Base-by-base conservation (phyloP, 2,113 vertebrate species). In the Drymodes brunneopygia region DNA sequence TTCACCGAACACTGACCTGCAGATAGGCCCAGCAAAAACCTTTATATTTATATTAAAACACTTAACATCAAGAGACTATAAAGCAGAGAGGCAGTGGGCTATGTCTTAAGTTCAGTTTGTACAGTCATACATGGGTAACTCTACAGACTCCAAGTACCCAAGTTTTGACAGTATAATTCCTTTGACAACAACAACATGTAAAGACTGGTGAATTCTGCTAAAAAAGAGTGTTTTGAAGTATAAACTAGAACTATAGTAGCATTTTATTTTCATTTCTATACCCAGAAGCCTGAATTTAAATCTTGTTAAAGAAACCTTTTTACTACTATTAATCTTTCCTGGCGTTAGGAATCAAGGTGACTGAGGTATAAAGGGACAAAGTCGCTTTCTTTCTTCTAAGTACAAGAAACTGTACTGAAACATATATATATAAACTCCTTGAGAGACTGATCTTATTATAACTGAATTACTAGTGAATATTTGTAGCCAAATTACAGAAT, bases 81-180 rank as follows among this genome's bases (percentile, higher is more conserved):
- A 73, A 89, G 10, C 22, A 78, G 51, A 73, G 28, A 65, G 15
- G 25, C 56, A 78, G 36, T 60, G 40, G 28, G 5, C 9, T 81
- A 13, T 86, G 17, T 65, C 84, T 61, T 48, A 70, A 84, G 25
- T 62, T 81, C 60, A 70, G 2, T 57, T 36, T 36, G 25, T 54
- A 5, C 15, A 66, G 45, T 31, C 60, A 62, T 21, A 48, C 42
- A 53, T 62, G 86, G 11, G 14, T 5, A 1, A 45, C 11, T 35
- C 42, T 29, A 29, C 0, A 2, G 11, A 56, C 4, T 42, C 18
- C 0, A 3, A 60, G 15, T 28, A 29, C 5, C 12, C 28, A 27
- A 9, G 2, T 89, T 86, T 60, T 31, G 11, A 20, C 35, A 48
- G 5, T 25, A 47, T 12, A 60, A 56, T 85, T 90, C 56, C 12